Evolutionary conservation across 2,797 vertebrate genomes (phyloP).

Genomic region (Pipistrellus kuhlii): DNA sequence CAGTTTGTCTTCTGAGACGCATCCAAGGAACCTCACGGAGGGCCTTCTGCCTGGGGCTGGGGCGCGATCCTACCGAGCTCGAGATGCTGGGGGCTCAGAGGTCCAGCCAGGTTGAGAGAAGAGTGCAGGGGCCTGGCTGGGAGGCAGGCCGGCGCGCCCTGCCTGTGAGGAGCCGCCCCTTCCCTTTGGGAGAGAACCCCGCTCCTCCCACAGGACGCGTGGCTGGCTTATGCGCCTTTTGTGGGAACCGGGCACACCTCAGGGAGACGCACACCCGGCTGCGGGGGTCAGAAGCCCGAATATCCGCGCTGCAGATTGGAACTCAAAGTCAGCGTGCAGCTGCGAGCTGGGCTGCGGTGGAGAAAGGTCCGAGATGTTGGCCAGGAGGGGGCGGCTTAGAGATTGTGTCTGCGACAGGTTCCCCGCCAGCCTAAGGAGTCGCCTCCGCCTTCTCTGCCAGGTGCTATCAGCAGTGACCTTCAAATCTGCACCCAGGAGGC

Average conservation of each 20-base stretch:
- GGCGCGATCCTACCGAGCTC: not conserved
- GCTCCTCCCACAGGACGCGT: not conserved
- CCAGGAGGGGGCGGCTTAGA: not conserved
- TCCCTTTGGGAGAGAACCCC: not conserved
- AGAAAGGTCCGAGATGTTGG: not conserved
- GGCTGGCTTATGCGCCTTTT: not conserved
- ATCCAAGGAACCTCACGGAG: not conserved
- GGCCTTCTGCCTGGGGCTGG: not conserved
- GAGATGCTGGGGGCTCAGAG: accelerated
- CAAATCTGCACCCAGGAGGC: not conserved
- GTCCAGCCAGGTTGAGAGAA: not conserved
- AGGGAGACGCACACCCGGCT: not conserved
- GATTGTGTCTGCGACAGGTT: not conserved
- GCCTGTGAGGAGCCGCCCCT: accelerated
- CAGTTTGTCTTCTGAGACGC: not conserved
- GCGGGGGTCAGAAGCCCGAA: accelerated
- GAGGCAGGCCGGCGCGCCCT: not conserved
- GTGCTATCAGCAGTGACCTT: not conserved
- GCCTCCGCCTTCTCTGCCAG: not conserved
- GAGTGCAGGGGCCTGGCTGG: not conserved
- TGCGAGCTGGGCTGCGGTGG: too few species aligned
- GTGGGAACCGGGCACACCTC: accelerated
- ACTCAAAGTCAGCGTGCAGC: not conserved
- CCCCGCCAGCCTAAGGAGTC: not conserved
- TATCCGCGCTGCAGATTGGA: accelerated